Conservation (phyloP, 2,113 vertebrate species). For the Mastomys natalensis region DNA sequence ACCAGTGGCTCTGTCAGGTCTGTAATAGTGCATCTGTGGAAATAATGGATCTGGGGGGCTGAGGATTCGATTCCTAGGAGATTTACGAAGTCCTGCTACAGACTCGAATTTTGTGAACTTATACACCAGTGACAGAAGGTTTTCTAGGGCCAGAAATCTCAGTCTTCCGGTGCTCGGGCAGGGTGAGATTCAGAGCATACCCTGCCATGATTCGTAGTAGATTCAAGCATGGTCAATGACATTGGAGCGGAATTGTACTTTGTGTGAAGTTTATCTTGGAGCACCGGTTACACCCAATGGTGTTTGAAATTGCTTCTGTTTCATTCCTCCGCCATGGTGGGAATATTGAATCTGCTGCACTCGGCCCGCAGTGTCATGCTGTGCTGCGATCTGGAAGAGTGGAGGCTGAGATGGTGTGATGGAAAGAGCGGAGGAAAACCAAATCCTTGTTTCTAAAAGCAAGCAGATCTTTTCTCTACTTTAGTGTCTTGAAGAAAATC, state of each 20-base stretch:
- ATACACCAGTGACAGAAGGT: neutral
- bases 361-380: neutral
- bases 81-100: neutral
- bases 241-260: neutral
- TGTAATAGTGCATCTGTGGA: neutral
- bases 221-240: neutral
- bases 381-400: conserved; percentile 35
- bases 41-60: neutral
- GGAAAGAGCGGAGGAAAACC: neutral
- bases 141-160: conserved; percentile 43
- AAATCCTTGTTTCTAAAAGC: neutral
- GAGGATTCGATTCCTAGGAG: neutral
- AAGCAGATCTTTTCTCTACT: conserved; percentile 8
- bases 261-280: conserved; percentile 22
- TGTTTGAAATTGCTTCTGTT: conserved; percentile 43
- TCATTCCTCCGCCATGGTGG: neutral
- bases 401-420: neutral
- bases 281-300: conserved; percentile 21
- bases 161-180: neutral
- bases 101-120: neutral
- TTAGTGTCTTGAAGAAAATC: conserved; percentile 34
- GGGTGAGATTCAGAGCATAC: conserved; percentile 4
- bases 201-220: neutral
- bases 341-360: neutral
- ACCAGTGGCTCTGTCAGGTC: neutral